These are phyloP conservation scores for Heliconius ethilla DNA, from an alignment of 2,888 invertebrate genomes.

Conservation along the genomic window DNA sequence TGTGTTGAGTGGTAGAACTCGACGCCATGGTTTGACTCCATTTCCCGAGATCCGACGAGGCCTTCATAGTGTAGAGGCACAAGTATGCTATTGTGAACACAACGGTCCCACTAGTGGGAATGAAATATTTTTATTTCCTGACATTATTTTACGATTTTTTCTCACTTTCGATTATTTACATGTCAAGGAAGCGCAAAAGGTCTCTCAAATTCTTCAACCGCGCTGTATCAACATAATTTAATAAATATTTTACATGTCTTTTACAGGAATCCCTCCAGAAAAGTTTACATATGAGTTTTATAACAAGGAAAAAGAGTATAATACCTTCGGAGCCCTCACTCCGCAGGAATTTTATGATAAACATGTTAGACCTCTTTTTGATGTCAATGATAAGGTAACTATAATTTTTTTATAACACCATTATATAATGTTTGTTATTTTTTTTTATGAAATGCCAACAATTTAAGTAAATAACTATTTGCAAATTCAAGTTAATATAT, in stretches of 20 bases:
- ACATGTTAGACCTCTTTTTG: conserved; percentile 88
- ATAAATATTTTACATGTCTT: not conserved
- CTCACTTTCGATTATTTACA: no score
- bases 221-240: no score
- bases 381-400: conserved; percentile 90
- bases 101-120: no score
- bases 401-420: not conserved
- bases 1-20: not conserved
- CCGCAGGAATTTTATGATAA: conserved; percentile 91
- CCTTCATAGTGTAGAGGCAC: no score
- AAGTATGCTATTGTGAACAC: no score
- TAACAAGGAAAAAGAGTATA: conserved; percentile 89
- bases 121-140: no score
- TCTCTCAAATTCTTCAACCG: no score
- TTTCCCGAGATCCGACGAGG: no score
- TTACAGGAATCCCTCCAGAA: conserved; percentile 85
- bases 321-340: conserved; percentile 87
- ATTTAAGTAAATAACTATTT: no score
- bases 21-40: not conserved
- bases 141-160: no score
- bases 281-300: conserved; percentile 93
- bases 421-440: not conserved
- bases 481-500: no score
- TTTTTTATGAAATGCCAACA: not conserved
- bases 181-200: no score